Base-by-base conservation (phyloP, 1,140 invertebrate species). In the Brachystomella parvula region DNA sequence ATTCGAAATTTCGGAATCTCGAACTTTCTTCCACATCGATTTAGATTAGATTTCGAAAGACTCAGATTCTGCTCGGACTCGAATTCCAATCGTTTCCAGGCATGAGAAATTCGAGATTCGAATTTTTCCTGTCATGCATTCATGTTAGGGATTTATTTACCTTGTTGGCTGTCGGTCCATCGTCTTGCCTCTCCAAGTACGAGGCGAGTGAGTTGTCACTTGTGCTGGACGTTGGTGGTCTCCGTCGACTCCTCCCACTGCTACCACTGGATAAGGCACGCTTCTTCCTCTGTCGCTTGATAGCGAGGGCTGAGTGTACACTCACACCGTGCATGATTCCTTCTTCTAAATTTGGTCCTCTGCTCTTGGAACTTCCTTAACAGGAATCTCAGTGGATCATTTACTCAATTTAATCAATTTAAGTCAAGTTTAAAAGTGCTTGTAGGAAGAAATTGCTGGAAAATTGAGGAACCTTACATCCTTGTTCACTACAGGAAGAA, bases 231-330 rank as follows among this genome's bases (percentile, higher is more conserved):
- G 49, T 53, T 6, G 49, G 49, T 6, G 49, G 12, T 24, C 49
- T 53, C 24, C 49, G 49, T 53, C 49, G 12, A 53, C 49, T 53
- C 21, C 49, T 15, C 24, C 49, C 49, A 24, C 49, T 53, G 49
- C 49, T 53, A 6, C 49, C 24, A 26, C 49, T 53, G 49, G 12
- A 17, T 6, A 53, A 24, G 49, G 49, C 21, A 3, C 88, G 83
- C 74, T 89, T 88, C 75, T 89, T 89, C 75, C 90, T 81, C 80
- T 94, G 89, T 75, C 90, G 85, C 76, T 90, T 90, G 81, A 94
- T 91, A 74, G 90, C 90, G 81, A 93, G 84, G 71, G 90, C 90
- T 70, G 89, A 92, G 79, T 94, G 90, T 71, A 90, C 85, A 66
- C 89, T 88, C 72, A 91, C 88, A 74, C 88, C 85, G 80, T 89